Evolutionary conservation across 1,140 invertebrate genomes (phyloP), one percentile per base, ranked within the genome.

Genomic region (Coelopa frigida): DNA sequence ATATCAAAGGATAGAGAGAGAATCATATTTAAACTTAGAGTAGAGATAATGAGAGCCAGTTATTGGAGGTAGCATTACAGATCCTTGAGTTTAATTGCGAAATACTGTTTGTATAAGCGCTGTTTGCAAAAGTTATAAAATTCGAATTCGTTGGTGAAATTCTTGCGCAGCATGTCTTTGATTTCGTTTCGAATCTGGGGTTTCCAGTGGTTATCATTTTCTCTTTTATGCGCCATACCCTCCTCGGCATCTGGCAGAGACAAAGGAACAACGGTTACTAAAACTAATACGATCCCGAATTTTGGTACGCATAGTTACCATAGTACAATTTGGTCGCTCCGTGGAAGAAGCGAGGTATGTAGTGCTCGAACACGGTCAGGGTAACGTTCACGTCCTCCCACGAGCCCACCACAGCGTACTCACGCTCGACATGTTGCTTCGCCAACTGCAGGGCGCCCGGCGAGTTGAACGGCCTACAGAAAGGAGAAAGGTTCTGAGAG

Each of bases 321-420:
- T 43, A 43, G 33, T 29, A 43, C 11, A 11, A 11, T n/a, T 14
- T 2, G 8, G 5, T 20, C 10, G 44, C 44, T 3, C 33, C 33
- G 11, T 22, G 4, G 15, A 90, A 90, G 71, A 88, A 90, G 46
- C 76, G 69, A 0, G 87, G 87, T 41, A 89, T 76, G 60, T 88
- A 89, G 55, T 83, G 73, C 70, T 90, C 85, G n/a, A 89, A 70
- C 18, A 89, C 87, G 2, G 81, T 76, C 4, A 90, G 71, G 2
- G 86, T 89, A 3, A 79, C 78, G 68, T 89, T 89, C 63, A 89
- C 75, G 56, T 90, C 85, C 59, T 89, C 86, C 1, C 89, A 72
- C n/a, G 89, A 82, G 1, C 87, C 87, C 4, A 90, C 86, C 0
- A 89, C 87, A 0, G 86, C 81, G 57, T 89, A 91, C 51, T 89